These are phyloP conservation scores for Bibio marci DNA, from an alignment of 2,888 invertebrate genomes.

Conservation along the genomic window DNA sequence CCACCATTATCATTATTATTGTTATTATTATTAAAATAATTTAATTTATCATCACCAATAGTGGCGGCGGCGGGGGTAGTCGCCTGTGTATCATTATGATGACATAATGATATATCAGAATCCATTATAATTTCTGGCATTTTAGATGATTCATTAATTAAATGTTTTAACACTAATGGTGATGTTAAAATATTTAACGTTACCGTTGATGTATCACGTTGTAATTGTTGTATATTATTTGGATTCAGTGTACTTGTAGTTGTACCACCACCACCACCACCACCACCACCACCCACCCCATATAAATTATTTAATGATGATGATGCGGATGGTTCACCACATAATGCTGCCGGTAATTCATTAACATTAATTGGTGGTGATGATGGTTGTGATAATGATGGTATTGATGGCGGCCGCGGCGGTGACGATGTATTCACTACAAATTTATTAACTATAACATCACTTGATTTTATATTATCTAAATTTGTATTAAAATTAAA, in stretches of 20 bases:
- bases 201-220: slow-evolving; percentile 27
- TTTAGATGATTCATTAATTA: slow-evolving; percentile 21
- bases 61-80: no score
- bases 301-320: slow-evolving; percentile 22
- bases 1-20: no score
- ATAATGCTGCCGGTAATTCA: no score
- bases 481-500: neutral
- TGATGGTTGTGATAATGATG: neutral
- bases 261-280: slow-evolving; percentile 21
- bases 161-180: slow-evolving; percentile 9
- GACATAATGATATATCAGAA: slow-evolving; percentile 26
- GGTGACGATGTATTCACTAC: neutral
- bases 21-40: no score
- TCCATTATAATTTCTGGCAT: slow-evolving; percentile 27
- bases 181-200: slow-evolving; percentile 26
- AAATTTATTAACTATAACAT: slow-evolving; percentile 4
- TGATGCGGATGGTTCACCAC: slow-evolving; percentile 5
- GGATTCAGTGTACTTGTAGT: no score
- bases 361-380: no score
- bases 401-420: neutral
- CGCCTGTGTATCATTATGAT: no score
- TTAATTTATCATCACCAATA: no score
- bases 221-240: slow-evolving; percentile 12
- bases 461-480: neutral
- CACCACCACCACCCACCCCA: slow-evolving; percentile 20